A percentile compares a stretch with the other conserved stretches of the same genome.
These are phyloP conservation scores for Philonicus albiceps DNA, from an alignment of 2,888 invertebrate genomes.

Conservation along the genomic window DNA sequence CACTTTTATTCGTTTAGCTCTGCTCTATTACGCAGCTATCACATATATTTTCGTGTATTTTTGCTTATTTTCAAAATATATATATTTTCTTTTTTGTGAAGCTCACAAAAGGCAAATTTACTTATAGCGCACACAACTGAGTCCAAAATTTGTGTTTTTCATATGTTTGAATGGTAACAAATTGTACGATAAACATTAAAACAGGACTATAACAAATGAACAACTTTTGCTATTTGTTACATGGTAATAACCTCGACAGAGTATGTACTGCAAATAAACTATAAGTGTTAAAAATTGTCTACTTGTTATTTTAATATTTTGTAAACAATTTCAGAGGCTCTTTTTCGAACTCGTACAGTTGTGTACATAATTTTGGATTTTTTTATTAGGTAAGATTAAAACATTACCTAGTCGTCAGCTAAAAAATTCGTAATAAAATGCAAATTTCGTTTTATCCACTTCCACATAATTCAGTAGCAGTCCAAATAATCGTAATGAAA, in stretches of 20 bases:
- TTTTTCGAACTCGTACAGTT: background rate
- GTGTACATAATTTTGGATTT: background rate
- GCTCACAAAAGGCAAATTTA: background rate
- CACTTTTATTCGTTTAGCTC: background rate
- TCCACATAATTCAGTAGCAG: too few relatives aligned
- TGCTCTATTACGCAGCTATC: background rate
- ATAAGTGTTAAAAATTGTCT: conserved; percentile 7
- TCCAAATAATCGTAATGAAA: too few relatives aligned
- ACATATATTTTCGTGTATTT: background rate
- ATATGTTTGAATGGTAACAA: background rate
- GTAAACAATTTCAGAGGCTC: background rate
- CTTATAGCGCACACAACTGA: background rate
- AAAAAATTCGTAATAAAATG: too few relatives aligned
- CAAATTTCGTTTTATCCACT: too few relatives aligned
- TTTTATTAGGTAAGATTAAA: background rate
- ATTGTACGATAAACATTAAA: background rate
- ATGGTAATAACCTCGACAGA: background rate
- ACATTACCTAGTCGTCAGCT: background rate
- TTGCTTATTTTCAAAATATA: background rate
- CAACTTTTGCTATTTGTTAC: conserved; percentile 12
- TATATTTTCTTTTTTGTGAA: background rate
- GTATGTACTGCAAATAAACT: conserved; percentile 18
- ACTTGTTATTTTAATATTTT: background rate
- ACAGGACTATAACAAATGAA: conserved; percentile 18
- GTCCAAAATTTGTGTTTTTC: background rate